Percentiles rank a stretch among this genome's conserved stretches.
Conservation (phyloP, 1,140 invertebrate genomes). For the Nomia melanderi region DNA sequence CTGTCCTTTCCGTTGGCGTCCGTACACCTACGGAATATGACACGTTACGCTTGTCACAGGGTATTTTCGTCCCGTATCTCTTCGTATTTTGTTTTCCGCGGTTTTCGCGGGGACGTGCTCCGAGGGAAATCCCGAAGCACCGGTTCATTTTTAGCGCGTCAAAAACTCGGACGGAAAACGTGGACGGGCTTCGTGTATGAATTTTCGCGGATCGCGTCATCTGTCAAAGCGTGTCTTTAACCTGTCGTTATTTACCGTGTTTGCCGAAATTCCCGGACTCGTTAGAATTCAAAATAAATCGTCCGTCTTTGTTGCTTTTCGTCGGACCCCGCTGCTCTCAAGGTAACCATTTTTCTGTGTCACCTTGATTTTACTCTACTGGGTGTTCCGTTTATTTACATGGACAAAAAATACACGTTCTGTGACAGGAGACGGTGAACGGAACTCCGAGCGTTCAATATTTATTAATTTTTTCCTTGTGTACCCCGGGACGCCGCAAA, state of each 20-base stretch:
- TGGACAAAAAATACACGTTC: not conserved
- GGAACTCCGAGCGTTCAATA: not conserved
- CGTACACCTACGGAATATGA: not conserved
- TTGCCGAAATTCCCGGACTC: not conserved
- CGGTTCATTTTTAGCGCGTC: not conserved
- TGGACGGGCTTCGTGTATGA: too few relatives aligned
- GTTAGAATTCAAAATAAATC: not conserved
- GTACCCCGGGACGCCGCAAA: not conserved
- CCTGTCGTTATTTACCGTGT: not conserved
- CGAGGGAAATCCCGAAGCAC: not conserved
- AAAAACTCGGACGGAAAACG: too few relatives aligned
- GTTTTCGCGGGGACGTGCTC: not conserved
- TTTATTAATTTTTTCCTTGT: not conserved
- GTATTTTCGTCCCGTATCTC: constrained; percentile 1
- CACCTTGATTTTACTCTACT: not conserved
- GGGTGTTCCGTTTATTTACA: not conserved
- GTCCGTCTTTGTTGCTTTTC: not conserved
- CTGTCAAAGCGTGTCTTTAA: not conserved
- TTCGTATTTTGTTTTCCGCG: not conserved
- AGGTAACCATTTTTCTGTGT: not conserved
- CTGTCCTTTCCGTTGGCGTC: not conserved
- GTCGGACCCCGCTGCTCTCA: not conserved
- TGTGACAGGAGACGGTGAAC: not conserved
- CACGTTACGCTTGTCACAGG: not conserved
- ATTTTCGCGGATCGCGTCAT: not conserved